Evolutionary conservation across 2,113 vertebrate species (phyloP).

Genomic region (Noctilio leporinus): DNA sequence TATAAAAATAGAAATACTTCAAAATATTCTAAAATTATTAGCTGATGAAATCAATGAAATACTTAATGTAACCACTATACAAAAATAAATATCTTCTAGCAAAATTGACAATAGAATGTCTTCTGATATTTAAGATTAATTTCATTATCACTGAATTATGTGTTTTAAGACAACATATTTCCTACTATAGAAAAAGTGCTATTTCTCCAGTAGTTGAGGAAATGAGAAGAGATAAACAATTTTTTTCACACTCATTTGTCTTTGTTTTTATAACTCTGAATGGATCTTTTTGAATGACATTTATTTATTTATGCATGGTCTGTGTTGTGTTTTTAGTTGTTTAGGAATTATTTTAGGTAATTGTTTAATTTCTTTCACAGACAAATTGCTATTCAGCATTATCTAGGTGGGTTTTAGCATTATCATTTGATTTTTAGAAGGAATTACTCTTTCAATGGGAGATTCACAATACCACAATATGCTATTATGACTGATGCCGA

Average conservation of each 20-base stretch:
- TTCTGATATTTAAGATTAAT: background rate
- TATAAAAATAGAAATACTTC: background rate
- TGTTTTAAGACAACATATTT: background rate
- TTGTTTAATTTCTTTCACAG: background rate
- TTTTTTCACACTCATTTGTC: background rate
- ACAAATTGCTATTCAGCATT: background rate
- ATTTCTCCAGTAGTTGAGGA: background rate
- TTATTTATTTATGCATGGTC: background rate
- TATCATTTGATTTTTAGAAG: background rate
- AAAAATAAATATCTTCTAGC: background rate
- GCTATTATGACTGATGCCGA: background rate
- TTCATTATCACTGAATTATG: background rate
- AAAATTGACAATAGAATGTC: background rate
- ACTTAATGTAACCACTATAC: background rate
- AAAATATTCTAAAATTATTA: background rate
- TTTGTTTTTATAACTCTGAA: background rate
- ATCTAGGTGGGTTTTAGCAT: background rate
- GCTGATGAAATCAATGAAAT: background rate
- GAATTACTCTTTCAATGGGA: background rate
- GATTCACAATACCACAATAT: background rate
- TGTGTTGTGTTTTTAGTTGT: background rate
- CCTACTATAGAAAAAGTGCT: background rate
- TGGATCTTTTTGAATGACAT: background rate
- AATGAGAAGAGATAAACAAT: background rate
- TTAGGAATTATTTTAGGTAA: background rate